Conservation (phyloP, 2,113 vertebrate genomes). For the Muscicapa adusta region DNA sequence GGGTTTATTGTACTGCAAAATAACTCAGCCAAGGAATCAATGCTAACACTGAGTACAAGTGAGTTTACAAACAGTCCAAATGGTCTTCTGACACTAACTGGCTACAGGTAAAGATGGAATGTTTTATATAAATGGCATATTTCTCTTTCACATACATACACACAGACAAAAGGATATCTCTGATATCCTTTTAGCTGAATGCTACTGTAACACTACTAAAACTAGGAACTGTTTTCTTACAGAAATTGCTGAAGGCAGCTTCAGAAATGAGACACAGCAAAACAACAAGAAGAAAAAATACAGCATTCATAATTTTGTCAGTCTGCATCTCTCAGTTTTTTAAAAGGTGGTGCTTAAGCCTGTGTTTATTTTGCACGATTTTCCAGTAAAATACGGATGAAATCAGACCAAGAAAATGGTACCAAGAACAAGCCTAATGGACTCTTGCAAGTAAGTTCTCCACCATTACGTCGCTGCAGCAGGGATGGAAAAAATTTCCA, state of each 20-base stretch:
- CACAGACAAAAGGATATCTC: background rate
- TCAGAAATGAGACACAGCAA: background rate
- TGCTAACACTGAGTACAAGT: constrained; percentile 31
- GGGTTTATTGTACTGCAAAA: constrained; percentile 60
- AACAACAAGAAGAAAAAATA: background rate
- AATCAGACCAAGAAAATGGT: background rate
- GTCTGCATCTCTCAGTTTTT: background rate
- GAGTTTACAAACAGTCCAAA: constrained; percentile 47
- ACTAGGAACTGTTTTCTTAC: background rate
- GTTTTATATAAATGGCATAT: background rate
- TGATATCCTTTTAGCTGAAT: background rate
- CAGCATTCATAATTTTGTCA: background rate
- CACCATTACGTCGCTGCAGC: background rate
- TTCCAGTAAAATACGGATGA: background rate
- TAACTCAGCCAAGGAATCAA: constrained; percentile 68
- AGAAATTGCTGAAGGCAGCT: constrained; percentile 11
- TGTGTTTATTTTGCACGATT: background rate
- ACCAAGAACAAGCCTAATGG: background rate
- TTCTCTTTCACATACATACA: constrained; percentile 4
- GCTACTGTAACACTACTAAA: background rate
- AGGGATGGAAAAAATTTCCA: background rate
- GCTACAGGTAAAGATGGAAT: background rate
- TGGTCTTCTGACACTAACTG: constrained; percentile 44
- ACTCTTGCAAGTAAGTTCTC: background rate
- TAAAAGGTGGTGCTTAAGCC: background rate